Conservation (phyloP, 2,113 vertebrate genomes). For the Perccottus glenii region DNA sequence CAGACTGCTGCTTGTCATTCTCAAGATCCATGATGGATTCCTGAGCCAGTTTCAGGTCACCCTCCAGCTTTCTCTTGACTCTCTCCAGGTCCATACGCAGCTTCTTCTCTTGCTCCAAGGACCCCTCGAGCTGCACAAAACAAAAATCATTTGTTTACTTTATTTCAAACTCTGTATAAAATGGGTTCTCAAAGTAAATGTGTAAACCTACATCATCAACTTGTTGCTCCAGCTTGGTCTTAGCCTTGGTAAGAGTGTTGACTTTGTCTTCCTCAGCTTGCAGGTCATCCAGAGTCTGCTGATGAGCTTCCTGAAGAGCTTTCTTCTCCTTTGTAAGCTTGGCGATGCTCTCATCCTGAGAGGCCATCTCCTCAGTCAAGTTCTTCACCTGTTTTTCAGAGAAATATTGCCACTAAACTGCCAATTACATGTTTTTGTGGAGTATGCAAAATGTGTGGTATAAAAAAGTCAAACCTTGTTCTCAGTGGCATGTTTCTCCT, state of each 20-base stretch:
- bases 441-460: not conserved
- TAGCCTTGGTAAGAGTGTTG: slow-evolving; percentile 54
- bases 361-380: slow-evolving; percentile 58
- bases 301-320: slow-evolving; percentile 54
- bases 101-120: slow-evolving; percentile 88
- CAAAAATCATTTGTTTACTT: not conserved
- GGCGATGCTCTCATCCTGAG: slow-evolving; percentile 58
- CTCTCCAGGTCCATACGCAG: slow-evolving; percentile 84
- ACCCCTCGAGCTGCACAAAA: slow-evolving; percentile 79
- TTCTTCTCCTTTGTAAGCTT: slow-evolving; percentile 63
- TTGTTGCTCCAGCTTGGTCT: slow-evolving; percentile 61
- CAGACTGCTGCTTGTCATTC: slow-evolving; percentile 70
- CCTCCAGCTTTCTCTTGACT: slow-evolving; percentile 75
- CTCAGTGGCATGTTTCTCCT: slow-evolving; percentile 57
- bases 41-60: slow-evolving; percentile 72
- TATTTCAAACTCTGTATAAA: not conserved
- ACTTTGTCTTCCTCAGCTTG: slow-evolving; percentile 58
- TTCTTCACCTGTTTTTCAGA: slow-evolving; percentile 48
- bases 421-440: not conserved
- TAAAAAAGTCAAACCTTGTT: slow-evolving; percentile 44
- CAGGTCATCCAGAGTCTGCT: slow-evolving; percentile 58
- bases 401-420: not conserved
- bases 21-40: slow-evolving; percentile 74
- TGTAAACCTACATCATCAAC: slow-evolving; percentile 50
- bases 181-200: not conserved